Evolutionary conservation across 2,113 vertebrate species (phyloP).

Genomic region (Sinocyclocheilus grahami): DNA sequence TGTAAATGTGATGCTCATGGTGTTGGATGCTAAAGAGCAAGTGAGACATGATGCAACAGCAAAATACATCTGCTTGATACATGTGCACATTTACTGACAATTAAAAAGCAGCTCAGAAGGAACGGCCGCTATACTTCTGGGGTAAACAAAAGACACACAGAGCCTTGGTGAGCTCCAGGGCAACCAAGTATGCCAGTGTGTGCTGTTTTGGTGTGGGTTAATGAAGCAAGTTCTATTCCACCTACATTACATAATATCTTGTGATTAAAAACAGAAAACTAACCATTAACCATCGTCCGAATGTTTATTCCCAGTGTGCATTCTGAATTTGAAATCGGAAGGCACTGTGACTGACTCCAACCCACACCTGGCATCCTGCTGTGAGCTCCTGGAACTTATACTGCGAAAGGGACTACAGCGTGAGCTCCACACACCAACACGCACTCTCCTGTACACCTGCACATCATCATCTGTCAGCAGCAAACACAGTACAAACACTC

Average conservation of each 20-base stretch:
- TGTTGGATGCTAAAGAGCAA: not conserved
- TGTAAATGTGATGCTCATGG: not conserved
- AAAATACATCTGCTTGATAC: not conserved
- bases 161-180: not conserved
- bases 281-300: slow-evolving; percentile 3
- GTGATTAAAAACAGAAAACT: not conserved
- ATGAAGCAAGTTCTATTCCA: slow-evolving; percentile 4
- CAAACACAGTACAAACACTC: not conserved
- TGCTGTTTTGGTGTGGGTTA: not conserved
- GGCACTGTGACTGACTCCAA: slow-evolving; percentile 72
- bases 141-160: not conserved
- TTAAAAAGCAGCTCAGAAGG: not conserved
- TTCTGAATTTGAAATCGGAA: slow-evolving; percentile 76
- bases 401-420: slow-evolving; percentile 84
- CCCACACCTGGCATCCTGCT: slow-evolving; percentile 78
- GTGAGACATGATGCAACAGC: not conserved
- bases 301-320: slow-evolving; percentile 68
- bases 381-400: slow-evolving; percentile 82
- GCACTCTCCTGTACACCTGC: not conserved
- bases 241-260: not conserved
- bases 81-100: not conserved
- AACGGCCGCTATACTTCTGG: not conserved
- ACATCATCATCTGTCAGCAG: not conserved
- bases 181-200: not conserved
- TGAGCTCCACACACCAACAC: slow-evolving; percentile 66